Conservation (phyloP, 2,888 invertebrate genomes). For the Spodoptera exigua region DNA sequence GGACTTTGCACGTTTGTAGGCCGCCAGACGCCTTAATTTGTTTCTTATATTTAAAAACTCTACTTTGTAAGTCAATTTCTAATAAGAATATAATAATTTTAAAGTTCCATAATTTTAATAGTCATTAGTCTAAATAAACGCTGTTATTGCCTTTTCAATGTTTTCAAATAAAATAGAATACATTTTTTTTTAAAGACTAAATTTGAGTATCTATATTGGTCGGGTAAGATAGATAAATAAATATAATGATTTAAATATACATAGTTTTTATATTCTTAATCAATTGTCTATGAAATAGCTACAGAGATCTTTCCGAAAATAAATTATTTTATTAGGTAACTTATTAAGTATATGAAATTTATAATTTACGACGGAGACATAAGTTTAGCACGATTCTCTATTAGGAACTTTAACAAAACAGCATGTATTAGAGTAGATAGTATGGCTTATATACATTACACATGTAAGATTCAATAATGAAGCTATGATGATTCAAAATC, state of each 20-base stretch:
- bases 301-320: conserved; percentile 61
- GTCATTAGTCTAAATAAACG: conserved; percentile 35
- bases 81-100: conserved; percentile 48
- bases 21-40: conserved; percentile 49
- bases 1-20: conserved; percentile 55
- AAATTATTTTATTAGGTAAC: conserved; percentile 57
- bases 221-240: conserved; percentile 53
- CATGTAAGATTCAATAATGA: conserved; percentile 39
- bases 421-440: conserved; percentile 36
- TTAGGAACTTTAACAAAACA: conserved; percentile 60
- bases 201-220: conserved; percentile 54
- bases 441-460: conserved; percentile 30
- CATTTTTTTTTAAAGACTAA: conserved; percentile 33
- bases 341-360: conserved; percentile 49
- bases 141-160: conserved; percentile 50
- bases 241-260: conserved; percentile 49
- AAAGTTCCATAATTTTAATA: conserved; percentile 44
- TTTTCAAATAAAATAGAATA: conserved; percentile 47
- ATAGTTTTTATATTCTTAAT: conserved; percentile 42
- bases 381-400: conserved; percentile 53
- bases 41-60: conserved; percentile 47
- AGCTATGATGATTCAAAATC: conserved; percentile 45
- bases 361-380: conserved; percentile 50
- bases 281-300: conserved; percentile 47
- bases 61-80: conserved; percentile 49